Evolutionary conservation across 53 echinoderm and acorn worm species (phyloP).

Genomic region (Zoroaster sp.): DNA sequence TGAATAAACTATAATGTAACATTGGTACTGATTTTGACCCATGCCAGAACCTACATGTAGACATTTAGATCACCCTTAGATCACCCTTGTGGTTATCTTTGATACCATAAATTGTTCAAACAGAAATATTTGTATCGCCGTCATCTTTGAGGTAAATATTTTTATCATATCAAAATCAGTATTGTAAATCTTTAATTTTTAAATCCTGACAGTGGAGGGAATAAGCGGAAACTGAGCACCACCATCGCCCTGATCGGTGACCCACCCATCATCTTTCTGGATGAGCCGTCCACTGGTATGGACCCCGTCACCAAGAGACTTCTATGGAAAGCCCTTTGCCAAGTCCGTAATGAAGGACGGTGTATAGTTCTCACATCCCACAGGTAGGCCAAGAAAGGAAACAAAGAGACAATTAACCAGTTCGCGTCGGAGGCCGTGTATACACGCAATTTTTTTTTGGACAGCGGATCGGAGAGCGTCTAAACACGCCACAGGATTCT

Average conservation of each 20-base stretch:
- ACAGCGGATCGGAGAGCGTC: no score
- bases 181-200: background rate
- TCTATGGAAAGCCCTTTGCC: slow-evolving; percentile 93
- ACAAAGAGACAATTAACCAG: no score
- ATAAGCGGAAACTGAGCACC: slow-evolving; percentile 97
- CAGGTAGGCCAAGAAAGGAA: slow-evolving; percentile 81
- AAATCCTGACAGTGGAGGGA: slow-evolving; percentile 74
- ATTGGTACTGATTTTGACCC: no score
- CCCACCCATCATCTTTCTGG: slow-evolving; percentile 93
- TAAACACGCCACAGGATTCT: no score
- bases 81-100: no score
- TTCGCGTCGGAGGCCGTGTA: no score
- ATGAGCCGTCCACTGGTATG: slow-evolving; percentile 96
- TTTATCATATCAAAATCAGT: background rate
- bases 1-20: no score
- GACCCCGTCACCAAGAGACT: slow-evolving; percentile 90
- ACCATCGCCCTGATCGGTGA: slow-evolving; percentile 96
- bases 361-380: slow-evolving; percentile 96
- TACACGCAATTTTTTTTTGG: no score
- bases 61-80: no score
- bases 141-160: background rate
- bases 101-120: no score
- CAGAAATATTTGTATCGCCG: no score
- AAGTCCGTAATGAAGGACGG: slow-evolving; percentile 83
- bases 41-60: no score